Evolutionary conservation across 2,113 vertebrate genomes (phyloP).

Genomic region (Xyrauchen texanus): DNA sequence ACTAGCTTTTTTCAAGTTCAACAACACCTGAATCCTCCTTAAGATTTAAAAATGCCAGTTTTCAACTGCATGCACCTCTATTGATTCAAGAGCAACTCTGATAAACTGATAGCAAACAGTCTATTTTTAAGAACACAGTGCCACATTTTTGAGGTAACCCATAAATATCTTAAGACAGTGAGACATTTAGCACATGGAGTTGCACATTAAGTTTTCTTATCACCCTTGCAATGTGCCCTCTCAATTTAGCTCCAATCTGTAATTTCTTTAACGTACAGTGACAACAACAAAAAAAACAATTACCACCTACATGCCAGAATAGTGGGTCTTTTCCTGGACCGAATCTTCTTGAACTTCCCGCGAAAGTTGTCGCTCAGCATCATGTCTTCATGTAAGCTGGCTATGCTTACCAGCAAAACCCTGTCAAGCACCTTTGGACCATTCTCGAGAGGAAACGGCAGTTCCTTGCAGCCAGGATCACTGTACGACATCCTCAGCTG

Average conservation of each 20-base stretch:
- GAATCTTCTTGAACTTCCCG: constrained; percentile 83
- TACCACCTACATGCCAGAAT: constrained; percentile 89
- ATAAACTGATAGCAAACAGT: constrained; percentile 5
- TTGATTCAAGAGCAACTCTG: neutral
- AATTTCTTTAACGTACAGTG: neutral
- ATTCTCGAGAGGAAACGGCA: constrained; percentile 74
- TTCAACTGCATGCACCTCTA: neutral
- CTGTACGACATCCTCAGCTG: constrained; percentile 74
- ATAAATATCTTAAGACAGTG: constrained; percentile 49
- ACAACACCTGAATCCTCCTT: neutral
- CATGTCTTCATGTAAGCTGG: constrained; percentile 64
- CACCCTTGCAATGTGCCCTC: neutral
- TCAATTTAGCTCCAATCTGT: neutral
- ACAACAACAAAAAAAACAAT: neutral
- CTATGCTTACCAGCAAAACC: constrained; percentile 70
- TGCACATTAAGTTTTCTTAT: constrained; percentile 13
- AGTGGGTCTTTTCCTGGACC: constrained; percentile 87
- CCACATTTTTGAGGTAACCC: constrained; percentile 42
- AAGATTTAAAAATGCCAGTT: neutral
- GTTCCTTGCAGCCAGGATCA: constrained; percentile 58
- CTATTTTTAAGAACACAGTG: constrained; percentile 51
- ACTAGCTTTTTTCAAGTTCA: neutral
- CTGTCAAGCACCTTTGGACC: constrained; percentile 69
- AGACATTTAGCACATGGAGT: constrained; percentile 61
- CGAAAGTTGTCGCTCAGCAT: constrained; percentile 75